A percentile compares a stretch with the other conserved stretches of the same genome.
Conservation (phyloP, 92 coral and sea anemone species). For the Isaurus tuberculatus region DNA sequence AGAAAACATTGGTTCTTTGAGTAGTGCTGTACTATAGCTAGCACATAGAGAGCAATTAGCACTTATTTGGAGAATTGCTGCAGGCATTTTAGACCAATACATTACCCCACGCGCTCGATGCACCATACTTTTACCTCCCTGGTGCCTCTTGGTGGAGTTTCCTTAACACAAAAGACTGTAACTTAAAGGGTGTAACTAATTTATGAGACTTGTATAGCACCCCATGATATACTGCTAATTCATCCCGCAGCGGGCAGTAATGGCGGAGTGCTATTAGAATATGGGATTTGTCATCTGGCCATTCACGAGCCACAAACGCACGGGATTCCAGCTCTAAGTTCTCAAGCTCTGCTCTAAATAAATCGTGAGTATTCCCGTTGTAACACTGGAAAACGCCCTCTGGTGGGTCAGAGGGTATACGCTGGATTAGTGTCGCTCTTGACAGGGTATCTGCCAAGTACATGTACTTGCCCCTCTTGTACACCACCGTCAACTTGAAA, state of each 20-base stretch:
- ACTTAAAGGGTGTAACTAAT: not conserved
- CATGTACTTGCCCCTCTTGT: slow-evolving; percentile 40
- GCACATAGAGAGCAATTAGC: slow-evolving; percentile 1
- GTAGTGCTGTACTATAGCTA: slow-evolving; percentile 14
- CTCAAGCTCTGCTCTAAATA: slow-evolving; percentile 18
- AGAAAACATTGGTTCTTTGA: slow-evolving; percentile 40
- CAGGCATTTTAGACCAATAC: not conserved
- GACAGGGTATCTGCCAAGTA: slow-evolving; percentile 56
- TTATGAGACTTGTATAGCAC: slow-evolving; percentile 39
- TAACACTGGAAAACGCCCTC: not conserved
- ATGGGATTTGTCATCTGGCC: slow-evolving; percentile 12
- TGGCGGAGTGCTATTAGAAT: slow-evolving; percentile 17
- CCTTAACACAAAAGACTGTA: not conserved
- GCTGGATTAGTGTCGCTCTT: slow-evolving; percentile 24
- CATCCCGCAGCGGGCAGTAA: slow-evolving; percentile 27
- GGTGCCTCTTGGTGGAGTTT: slow-evolving; percentile 37
- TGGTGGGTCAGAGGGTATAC: slow-evolving; percentile 11
- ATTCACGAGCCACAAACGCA: not conserved
- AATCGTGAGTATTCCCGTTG: not conserved
- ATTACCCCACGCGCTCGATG: slow-evolving; percentile 16
- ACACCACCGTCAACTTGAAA: slow-evolving; percentile 35
- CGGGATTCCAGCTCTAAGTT: slow-evolving; percentile 40
- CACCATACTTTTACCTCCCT: slow-evolving; percentile 36
- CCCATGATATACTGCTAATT: slow-evolving; percentile 22
- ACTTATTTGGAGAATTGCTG: not conserved